These are phyloP conservation scores for Ophiodon elongatus DNA, from an alignment of 2,113 vertebrate species.

Conservation along the genomic window DNA sequence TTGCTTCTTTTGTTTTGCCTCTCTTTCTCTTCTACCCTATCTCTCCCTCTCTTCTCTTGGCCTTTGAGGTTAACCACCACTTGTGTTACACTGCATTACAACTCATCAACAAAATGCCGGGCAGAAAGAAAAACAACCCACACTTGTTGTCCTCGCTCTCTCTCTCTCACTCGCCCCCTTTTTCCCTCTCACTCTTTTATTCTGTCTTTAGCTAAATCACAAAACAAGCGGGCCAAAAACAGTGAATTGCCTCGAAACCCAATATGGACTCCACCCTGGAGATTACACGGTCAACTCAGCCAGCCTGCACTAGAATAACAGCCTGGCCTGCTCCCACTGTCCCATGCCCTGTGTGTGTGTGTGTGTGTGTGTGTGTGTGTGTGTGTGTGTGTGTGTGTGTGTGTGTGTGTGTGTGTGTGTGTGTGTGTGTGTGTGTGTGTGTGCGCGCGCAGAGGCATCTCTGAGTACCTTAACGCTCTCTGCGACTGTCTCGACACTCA, in stretches of 20 bases:
- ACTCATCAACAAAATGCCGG: conserved; percentile 74
- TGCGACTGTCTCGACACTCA: neutral
- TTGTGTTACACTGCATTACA: conserved; percentile 86
- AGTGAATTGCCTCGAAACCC: conserved; percentile 81
- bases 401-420: conserved; percentile 44
- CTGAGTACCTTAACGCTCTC: neutral
- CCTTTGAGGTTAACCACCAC: conserved; percentile 86
- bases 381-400: conserved; percentile 43
- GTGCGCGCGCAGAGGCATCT: conserved; percentile 44
- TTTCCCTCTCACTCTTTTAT: conserved; percentile 56
- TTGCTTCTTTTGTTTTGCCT: conserved; percentile 37
- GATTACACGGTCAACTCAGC: conserved; percentile 81
- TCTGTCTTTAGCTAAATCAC: conserved; percentile 70
- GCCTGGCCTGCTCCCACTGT: conserved; percentile 71
- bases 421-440: conserved; percentile 40
- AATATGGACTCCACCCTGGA: conserved; percentile 85
- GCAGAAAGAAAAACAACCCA: conserved; percentile 70
- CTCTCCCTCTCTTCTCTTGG: conserved; percentile 71
- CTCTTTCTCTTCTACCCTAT: conserved; percentile 19
- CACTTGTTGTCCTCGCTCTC: conserved; percentile 62
- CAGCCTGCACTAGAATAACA: conserved; percentile 84
- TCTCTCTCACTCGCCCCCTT: conserved; percentile 35
- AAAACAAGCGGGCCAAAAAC: conserved; percentile 76
- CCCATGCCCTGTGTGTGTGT: conserved; percentile 44
- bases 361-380: conserved; percentile 40